phyloP scores from a whole-genome alignment of 92 coral and sea anemone genomes.

The Parazoanthus darwini region DNA sequence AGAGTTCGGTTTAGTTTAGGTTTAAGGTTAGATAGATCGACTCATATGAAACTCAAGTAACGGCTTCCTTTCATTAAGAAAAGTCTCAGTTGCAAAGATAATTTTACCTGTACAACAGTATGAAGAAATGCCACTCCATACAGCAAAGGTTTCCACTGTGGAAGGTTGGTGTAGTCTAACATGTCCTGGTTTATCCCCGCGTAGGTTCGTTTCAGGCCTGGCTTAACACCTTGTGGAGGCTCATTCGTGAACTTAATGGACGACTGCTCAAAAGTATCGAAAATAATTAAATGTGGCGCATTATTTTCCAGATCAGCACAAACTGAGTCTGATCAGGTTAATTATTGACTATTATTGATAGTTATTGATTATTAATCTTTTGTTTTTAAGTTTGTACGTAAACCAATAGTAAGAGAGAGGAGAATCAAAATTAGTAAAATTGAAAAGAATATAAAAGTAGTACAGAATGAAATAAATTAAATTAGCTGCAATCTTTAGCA shows the following conservation, averaged over 20 bases:
- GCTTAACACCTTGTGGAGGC: constrained; percentile 92
- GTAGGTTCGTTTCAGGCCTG: constrained; percentile 88
- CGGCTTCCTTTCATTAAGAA: too few species aligned
- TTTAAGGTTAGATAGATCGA: too few species aligned
- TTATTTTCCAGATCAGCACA: not conserved
- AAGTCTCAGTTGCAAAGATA: not conserved
- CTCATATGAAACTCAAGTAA: too few species aligned
- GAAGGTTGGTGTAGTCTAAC: constrained; percentile 73
- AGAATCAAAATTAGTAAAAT: too few species aligned
- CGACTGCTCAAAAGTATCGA: constrained; percentile 50
- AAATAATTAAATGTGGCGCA: not conserved
- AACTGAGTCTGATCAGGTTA: not conserved
- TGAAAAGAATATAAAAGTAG: too few species aligned
- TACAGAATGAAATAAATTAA: too few species aligned
- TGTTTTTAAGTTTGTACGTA: too few species aligned
- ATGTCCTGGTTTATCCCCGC: constrained; percentile 92
- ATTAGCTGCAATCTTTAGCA: too few species aligned
- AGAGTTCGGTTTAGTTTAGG: too few species aligned
- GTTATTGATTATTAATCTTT: not conserved
- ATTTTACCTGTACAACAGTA: constrained; percentile 83
- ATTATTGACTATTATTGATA: too few species aligned
- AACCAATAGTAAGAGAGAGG: too few species aligned
- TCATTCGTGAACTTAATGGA: constrained; percentile 92
- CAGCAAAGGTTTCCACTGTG: constrained; percentile 88
- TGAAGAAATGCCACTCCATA: constrained; percentile 93